Evolutionary conservation across 2,888 invertebrate genomes (phyloP), one percentile per base, ranked within the genome.

Genomic region (Andrena hattorfiana): DNA sequence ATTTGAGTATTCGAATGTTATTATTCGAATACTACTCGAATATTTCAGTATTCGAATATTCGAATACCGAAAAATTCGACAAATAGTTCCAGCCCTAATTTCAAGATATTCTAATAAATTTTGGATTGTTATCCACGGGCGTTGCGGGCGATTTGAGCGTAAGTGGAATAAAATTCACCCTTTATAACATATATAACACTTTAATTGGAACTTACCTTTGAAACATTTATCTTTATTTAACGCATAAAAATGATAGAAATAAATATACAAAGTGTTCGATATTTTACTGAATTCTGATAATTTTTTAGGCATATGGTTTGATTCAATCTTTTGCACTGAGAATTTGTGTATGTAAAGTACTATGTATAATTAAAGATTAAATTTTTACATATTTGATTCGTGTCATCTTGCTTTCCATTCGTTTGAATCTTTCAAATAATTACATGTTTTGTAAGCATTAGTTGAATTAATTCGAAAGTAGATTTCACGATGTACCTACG

Each of bases 171-270:
- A 26, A 26, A 35, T 26, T 6, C 42, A 42, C n/a, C 16, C 13
- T 68, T 71, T 59, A 59, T 64, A 79, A 42, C 79, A 67, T 54
- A 48, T 64, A 20, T 42, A 59, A 63, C 62, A 77, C 48, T 68
- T 68, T 68, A 49, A 67, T 69, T 69, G 63, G 20, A 79, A 79
- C 79, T 79, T 79, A 79, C 79, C 79, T 79, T 64, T 42, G 6
- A 64, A 49, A n/a, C 59, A 42, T 42, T 69, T 26, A 26, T 76
- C 10, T 56, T 23, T 20, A 23, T 56, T 63, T 59, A 54, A 35
- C 16, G 35, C 48, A 66, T 59, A 64, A 20, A 77, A 64, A 63
- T 77, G 8, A 77, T 32, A 67, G 32, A 63, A 76, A 56, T 32
- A 30, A 20, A 69, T 66, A 16, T 51, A 63, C 28, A 42, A 5